Evolutionary conservation across 2,797 vertebrate species (phyloP).

Genomic region (Spatula versicolor): DNA sequence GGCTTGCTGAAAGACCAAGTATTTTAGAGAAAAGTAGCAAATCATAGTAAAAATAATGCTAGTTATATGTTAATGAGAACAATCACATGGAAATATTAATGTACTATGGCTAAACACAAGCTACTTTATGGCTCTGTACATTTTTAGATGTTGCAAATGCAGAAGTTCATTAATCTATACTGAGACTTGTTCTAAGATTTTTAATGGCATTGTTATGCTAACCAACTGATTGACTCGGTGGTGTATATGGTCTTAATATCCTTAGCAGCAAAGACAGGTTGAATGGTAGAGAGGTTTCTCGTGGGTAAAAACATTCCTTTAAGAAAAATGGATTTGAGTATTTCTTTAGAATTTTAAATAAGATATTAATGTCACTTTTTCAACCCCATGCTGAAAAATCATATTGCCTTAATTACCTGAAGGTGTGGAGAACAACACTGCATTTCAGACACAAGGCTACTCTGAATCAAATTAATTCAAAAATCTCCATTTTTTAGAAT

Average conservation of each 20-base stretch:
- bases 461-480: neutral
- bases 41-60: neutral
- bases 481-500: neutral
- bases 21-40: neutral
- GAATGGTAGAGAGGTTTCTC: neutral
- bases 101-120: neutral
- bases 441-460: neutral
- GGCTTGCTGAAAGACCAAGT: neutral
- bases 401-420: neutral
- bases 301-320: neutral
- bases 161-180: neutral
- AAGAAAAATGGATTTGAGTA: neutral
- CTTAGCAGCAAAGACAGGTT: neutral
- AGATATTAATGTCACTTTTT: neutral
- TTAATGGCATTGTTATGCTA: neutral
- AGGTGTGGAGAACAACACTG: neutral
- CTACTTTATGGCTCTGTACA: neutral
- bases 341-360: neutral
- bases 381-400: neutral
- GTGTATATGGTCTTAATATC: neutral
- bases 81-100: neutral
- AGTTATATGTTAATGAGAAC: neutral
- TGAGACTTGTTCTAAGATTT: neutral
- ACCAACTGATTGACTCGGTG: neutral
- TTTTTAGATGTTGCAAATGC: neutral